phyloP scores from a whole-genome alignment of 2,113 vertebrate genomes.

The Centropus bengalensis region DNA sequence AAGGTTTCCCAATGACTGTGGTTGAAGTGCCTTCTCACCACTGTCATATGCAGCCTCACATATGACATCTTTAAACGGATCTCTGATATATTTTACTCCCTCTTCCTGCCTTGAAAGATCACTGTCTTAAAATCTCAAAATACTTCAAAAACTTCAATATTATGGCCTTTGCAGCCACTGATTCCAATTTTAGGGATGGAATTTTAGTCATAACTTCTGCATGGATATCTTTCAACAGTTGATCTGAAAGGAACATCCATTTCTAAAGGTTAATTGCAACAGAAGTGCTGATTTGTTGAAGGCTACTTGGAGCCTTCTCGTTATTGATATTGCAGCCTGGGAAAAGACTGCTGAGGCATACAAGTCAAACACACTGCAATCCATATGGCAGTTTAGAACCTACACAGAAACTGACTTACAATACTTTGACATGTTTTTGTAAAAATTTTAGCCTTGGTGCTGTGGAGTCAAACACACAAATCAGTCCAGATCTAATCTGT shows the following conservation, averaged over 20 bases:
- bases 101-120: not conserved
- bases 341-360: not conserved
- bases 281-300: not conserved
- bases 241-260: not conserved
- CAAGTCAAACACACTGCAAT: not conserved
- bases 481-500: not conserved
- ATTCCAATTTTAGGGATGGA: not conserved
- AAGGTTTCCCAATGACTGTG: not conserved
- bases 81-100: not conserved
- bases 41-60: not conserved
- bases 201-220: not conserved
- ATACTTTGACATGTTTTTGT: not conserved
- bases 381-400: not conserved
- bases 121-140: not conserved
- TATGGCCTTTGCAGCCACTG: not conserved
- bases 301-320: not conserved
- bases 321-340: too few species aligned
- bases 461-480: not conserved
- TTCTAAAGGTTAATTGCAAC: not conserved
- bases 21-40: not conserved
- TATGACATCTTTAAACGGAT: not conserved
- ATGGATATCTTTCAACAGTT: not conserved
- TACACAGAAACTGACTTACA: not conserved
- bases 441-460: not conserved
- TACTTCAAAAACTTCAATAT: not conserved